Base-by-base conservation (phyloP, 2,113 vertebrate genomes). In the Podarcis muralis region DNA sequence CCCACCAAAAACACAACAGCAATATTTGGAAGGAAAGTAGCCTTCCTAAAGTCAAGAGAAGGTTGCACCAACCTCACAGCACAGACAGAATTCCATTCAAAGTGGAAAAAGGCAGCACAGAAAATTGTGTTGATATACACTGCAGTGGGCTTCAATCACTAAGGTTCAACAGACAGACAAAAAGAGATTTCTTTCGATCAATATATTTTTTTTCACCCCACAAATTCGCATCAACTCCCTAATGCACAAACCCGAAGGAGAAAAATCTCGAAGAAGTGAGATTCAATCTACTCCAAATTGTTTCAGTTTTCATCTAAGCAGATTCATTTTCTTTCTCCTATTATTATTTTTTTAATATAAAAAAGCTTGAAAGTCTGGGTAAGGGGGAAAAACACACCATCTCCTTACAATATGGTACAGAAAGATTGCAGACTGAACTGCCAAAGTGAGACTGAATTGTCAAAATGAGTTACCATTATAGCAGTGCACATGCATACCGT, bases 281-380 rank as follows among this genome's bases (percentile, higher is more conserved):
- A 87, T 62, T 59, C 79, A 90, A 78, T 90, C 80, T 90, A 20
- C 32, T 83, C 25, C 62, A 69, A 75, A 80, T 35, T 5, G 85
- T 66, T 75, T 81, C 68, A 35, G 5, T n/a, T 87, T 32, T 32
- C 48, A 43, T 43, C 80, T 25, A 53, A 68, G 22, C 84, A 69
- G 72, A 57, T 90, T 71, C 74, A 83, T 87, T 88, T 83, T 82
- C 80, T 83, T 35, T 83, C 32, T 23, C 53, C 22, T 4, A 13
- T 40, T n/a, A n/a, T n/a, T 88, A 23, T 65, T 43, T 8, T 22
- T 35, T 32, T 43, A 43, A 2, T 11, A 32, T 62, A 62, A 62
- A 23, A 65, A 23, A 53, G 2, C 4, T 88, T 76, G 15, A 83
- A 6, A 25, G 30, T 48, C 69, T 76, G 37, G 37, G 71, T 81